These are phyloP conservation scores for Nomada ruficornis DNA, from an alignment of 2,888 invertebrate genomes.

Conservation along the genomic window DNA sequence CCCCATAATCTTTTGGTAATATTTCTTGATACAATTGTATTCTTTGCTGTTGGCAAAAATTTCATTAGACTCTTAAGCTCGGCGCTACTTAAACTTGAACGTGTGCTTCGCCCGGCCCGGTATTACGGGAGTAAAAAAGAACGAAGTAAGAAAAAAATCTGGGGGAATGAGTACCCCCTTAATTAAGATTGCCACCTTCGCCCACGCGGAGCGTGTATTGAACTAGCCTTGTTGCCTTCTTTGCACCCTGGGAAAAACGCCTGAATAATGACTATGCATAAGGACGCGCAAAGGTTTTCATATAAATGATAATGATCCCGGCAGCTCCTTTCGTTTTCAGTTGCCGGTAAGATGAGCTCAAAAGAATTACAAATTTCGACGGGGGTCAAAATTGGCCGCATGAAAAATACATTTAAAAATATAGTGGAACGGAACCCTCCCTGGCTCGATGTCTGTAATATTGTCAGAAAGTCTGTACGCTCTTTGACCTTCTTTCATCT, in stretches of 20 bases:
- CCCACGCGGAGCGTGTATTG: constrained; percentile 59
- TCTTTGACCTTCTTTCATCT: constrained; percentile 38
- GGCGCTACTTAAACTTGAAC: constrained; percentile 26
- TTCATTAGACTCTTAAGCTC: constrained; percentile 37
- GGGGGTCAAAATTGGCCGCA: constrained; percentile 74
- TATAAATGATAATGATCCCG: constrained; percentile 82
- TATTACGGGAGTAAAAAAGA: constrained; percentile 54
- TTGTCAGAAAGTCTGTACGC: constrained; percentile 19
- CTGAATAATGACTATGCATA: constrained; percentile 80
- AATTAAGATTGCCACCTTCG: constrained; percentile 72
- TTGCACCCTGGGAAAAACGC: constrained; percentile 64
- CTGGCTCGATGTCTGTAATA: constrained; percentile 41
- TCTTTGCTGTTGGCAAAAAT: constrained; percentile 14
- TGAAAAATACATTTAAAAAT: constrained; percentile 75
- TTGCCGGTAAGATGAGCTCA: constrained; percentile 72
- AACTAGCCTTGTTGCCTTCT: constrained; percentile 60
- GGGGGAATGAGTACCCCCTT: constrained; percentile 41
- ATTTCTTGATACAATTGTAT: constrained; percentile 1
- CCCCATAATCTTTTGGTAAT: too few relatives aligned
- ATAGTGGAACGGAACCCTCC: constrained; percentile 29
- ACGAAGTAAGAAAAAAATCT: background rate
- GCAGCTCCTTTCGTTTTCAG: constrained; percentile 71
- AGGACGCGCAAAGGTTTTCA: constrained; percentile 82
- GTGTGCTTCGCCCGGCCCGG: constrained; percentile 24
- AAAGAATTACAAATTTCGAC: constrained; percentile 82